phyloP scores from a whole-genome alignment of 2,113 vertebrate genomes.

The Speoplatyrhinus poulsoni region DNA sequence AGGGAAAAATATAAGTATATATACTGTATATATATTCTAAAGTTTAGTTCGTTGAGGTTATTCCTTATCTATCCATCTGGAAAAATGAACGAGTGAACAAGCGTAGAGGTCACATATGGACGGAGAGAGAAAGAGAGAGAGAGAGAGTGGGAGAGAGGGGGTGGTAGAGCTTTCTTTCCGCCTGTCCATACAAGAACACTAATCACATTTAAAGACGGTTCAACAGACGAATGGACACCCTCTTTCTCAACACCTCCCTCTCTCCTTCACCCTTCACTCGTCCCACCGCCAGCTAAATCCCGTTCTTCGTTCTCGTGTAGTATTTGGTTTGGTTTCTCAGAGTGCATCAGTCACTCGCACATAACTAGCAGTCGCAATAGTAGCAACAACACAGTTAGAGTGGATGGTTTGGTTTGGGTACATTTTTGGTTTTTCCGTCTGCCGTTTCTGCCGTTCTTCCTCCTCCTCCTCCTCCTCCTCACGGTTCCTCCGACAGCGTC shows the following conservation, averaged over 20 bases:
- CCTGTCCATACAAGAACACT: too few species aligned
- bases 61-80: constrained; percentile 75
- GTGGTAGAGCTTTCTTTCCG: not conserved
- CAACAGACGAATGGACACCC: too few species aligned
- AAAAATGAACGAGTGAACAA: constrained; percentile 62
- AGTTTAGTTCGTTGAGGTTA: constrained; percentile 77
- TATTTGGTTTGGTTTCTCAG: constrained; percentile 4
- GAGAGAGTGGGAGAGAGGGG: not conserved
- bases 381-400: not conserved
- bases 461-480: not conserved
- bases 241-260: not conserved
- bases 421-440: not conserved
- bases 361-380: not conserved
- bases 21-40: constrained; percentile 64
- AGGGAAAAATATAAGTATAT: constrained; percentile 41
- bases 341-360: not conserved
- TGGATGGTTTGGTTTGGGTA: not conserved
- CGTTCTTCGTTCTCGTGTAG: not conserved
- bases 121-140: constrained; percentile 16
- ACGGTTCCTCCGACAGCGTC: not conserved
- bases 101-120: constrained; percentile 47
- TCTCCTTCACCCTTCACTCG: not conserved
- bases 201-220: too few species aligned
- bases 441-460: not conserved
- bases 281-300: too few species aligned